These are phyloP conservation scores for Folsomia manolachei DNA, from an alignment of 2,888 invertebrate species.

Conservation along the genomic window DNA sequence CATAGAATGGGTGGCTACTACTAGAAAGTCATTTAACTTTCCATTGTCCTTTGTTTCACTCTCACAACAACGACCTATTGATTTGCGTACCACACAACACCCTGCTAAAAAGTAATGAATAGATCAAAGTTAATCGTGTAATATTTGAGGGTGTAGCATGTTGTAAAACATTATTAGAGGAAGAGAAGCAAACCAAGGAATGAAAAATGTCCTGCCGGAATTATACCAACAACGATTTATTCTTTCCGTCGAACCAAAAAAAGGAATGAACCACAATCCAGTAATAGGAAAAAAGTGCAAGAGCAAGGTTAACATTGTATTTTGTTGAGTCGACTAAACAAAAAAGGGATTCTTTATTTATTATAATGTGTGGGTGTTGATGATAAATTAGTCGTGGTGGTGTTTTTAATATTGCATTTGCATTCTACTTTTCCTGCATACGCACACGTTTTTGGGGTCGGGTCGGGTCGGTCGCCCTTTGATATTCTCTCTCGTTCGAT, in stretches of 20 bases:
- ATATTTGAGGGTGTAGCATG: neutral
- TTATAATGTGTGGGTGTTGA: neutral
- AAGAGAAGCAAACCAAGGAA: neutral
- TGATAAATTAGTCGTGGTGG: neutral
- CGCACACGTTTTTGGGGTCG: neutral
- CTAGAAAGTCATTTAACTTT: too few relatives aligned
- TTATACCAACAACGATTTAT: neutral
- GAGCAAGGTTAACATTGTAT: neutral
- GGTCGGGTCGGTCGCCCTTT: neutral
- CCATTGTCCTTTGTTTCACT: too few relatives aligned
- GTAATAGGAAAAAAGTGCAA: neutral
- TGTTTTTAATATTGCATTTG: neutral
- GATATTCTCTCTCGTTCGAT: neutral
- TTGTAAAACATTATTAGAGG: neutral
- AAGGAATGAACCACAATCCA: too few relatives aligned
- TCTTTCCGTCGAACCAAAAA: neutral
- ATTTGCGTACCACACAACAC: too few relatives aligned
- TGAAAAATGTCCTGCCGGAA: neutral
- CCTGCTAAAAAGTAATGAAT: too few relatives aligned
- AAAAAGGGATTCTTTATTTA: neutral
- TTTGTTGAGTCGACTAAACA: neutral
- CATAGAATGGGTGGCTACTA: too few relatives aligned
- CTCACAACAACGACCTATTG: too few relatives aligned
- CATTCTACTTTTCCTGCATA: neutral
- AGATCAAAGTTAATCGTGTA: neutral